Conservation (phyloP, 35 echinoderm and acorn worm genomes). For the Strongylocentrotus purpuratus region DNA sequence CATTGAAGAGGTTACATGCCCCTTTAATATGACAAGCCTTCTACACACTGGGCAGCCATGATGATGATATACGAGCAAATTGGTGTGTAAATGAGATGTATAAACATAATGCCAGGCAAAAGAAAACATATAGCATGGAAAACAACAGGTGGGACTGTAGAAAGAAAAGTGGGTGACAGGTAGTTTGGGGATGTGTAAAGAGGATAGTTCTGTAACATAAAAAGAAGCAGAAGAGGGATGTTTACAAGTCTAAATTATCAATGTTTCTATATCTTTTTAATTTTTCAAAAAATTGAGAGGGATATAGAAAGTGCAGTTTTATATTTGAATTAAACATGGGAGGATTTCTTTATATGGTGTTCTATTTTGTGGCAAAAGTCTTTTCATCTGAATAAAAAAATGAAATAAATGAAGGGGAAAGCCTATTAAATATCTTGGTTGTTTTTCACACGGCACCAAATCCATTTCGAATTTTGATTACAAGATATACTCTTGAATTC, state of each 20-base stretch:
- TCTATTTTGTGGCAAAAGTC: not conserved
- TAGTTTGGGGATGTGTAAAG: not conserved
- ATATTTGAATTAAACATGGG: not conserved
- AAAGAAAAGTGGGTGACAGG: slow-evolving; percentile 10
- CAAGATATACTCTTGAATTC: not conserved
- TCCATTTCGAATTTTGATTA: not conserved
- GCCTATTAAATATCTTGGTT: too few species aligned
- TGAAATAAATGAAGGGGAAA: too few species aligned
- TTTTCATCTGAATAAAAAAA: too few species aligned
- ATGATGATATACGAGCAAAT: slow-evolving; percentile 14
- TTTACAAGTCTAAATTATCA: too few species aligned
- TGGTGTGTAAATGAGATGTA: slow-evolving; percentile 35
- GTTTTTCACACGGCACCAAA: not conserved
- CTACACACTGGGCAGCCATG: not conserved
- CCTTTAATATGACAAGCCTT: not conserved
- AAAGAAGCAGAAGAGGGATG: not conserved
- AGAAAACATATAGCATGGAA: slow-evolving; percentile 31
- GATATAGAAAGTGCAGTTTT: not conserved
- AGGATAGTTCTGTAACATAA: not conserved
- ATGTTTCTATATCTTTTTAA: not conserved
- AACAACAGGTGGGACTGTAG: slow-evolving; percentile 35
- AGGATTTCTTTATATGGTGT: not conserved
- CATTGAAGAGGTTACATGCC: slow-evolving; percentile 12
- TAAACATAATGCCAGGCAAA: slow-evolving; percentile 41
- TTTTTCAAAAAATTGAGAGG: not conserved